Evolutionary conservation across 2,888 invertebrate genomes (phyloP).

Genomic region (Caradrina kadenii): DNA sequence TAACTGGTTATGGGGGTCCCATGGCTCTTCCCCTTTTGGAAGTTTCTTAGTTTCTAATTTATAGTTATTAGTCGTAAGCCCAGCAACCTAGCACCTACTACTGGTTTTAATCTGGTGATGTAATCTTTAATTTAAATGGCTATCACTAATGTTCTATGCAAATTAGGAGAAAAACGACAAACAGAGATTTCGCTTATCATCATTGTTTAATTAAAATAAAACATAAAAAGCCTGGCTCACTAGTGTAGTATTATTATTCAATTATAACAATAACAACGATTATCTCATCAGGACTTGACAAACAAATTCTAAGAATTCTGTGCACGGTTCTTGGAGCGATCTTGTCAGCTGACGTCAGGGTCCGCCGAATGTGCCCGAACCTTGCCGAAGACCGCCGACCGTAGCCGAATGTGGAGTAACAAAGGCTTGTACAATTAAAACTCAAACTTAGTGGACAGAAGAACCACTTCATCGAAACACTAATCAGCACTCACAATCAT

Average conservation of each 20-base stretch:
- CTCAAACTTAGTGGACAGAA: conserved; percentile 20
- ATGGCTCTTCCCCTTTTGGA: not conserved
- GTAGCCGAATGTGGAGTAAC: conserved; percentile 49
- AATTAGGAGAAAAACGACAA: not conserved
- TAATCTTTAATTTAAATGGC: not conserved
- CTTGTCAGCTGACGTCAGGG: conserved; percentile 52
- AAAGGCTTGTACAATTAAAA: conserved; percentile 57
- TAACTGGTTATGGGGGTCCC: not conserved
- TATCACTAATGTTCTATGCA: conserved; percentile 16
- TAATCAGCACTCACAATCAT: too few relatives aligned
- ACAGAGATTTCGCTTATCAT: not conserved
- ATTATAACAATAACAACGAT: conserved; percentile 36
- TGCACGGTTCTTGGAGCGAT: conserved; percentile 58
- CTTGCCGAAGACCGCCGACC: conserved; percentile 39
- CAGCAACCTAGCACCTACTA: not conserved
- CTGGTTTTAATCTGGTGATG: conserved; percentile 1
- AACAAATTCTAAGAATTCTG: conserved; percentile 53
- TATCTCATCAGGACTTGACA: conserved; percentile 42
- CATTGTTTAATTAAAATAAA: conserved; percentile 3
- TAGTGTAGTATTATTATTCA: conserved; percentile 21
- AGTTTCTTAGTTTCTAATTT: not conserved
- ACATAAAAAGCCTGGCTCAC: conserved; percentile 23
- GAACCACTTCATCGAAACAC: conserved; percentile 2
- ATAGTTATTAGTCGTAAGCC: not conserved
- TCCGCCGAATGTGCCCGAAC: conserved; percentile 46